These are phyloP conservation scores for Philhelius pedissequus DNA, from an alignment of 2,888 invertebrate genomes.

Conservation along the genomic window DNA sequence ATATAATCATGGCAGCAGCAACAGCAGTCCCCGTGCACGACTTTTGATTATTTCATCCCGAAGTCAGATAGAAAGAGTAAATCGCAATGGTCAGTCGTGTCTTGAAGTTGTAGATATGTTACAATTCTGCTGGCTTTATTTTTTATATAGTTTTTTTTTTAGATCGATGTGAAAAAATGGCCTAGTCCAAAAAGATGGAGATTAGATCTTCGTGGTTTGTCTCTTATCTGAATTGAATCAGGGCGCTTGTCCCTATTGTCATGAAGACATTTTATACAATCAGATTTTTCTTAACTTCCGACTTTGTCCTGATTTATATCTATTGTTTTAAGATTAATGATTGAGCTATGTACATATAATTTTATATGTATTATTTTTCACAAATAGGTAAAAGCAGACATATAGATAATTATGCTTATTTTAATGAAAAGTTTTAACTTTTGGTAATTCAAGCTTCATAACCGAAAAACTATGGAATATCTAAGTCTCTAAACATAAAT, in stretches of 20 bases:
- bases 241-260: not conserved
- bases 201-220: not conserved
- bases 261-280: not conserved
- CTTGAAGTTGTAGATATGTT: not conserved
- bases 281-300: not conserved
- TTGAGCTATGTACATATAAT: too few species aligned
- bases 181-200: not conserved
- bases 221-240: not conserved
- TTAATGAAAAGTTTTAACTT: too few species aligned
- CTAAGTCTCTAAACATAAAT: too few species aligned
- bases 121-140: not conserved
- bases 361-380: too few species aligned
- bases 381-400: too few species aligned
- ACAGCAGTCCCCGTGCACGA: not conserved
- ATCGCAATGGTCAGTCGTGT: conserved; percentile 26
- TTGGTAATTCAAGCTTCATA: too few species aligned
- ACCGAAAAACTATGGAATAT: too few species aligned
- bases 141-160: not conserved
- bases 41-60: conserved; percentile 36
- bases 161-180: not conserved
- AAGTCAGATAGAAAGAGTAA: conserved; percentile 7
- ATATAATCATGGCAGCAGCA: not conserved
- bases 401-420: too few species aligned
- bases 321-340: too few species aligned
- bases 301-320: not conserved